Base-by-base conservation (phyloP, 2,888 invertebrate species). In the Tipula vernalis region DNA sequence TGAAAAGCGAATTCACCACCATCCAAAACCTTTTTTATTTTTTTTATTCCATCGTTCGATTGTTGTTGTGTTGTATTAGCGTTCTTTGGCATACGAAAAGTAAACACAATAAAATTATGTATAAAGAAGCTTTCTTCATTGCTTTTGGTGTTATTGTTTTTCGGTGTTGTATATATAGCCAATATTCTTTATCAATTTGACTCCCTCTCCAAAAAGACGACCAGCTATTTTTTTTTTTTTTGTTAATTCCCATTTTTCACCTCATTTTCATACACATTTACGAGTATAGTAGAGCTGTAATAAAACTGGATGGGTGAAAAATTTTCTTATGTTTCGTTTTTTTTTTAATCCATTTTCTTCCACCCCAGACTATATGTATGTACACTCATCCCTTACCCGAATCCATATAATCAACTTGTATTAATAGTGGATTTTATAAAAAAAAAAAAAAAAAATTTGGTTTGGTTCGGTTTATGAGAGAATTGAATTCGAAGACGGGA, bases 401-500 rank as follows among this genome's bases (percentile, higher is more conserved):
- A 71, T 71, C 28, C 28, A 28, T 71, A 71, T 71, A 28, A 71
- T 71, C 71, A 71, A 71, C 71, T 71, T 71, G 71, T 71, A 71
- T 71, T 71, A 71, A 71, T 71, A 71, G 71, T 71, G 28, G 71
- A 71, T 71, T 71, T 44, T 44, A 12, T 44, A 44, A 10, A 10
- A 10, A 44, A 44, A 44, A 44, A 44, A 0, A 44, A 44, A 44
- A 44, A 44, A 28, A 28, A 28, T 28, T 28, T 28, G 28, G 13
- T 51, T 51, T 51, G 51, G 71, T 71, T 71, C 71, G 71, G 71
- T 18, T 71, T 71, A 28, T 28, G 71, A 71, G 71, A 71, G 71
- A 71, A 71, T 71, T 71, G 71, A 71, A 71, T 71, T 71, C 71
- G 71, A 71, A 71, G 71, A 71, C 71, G 71, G 71, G 71, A 71